phyloP scores from a whole-genome alignment of 2,797 vertebrate species.

The Selene dorsalis region DNA sequence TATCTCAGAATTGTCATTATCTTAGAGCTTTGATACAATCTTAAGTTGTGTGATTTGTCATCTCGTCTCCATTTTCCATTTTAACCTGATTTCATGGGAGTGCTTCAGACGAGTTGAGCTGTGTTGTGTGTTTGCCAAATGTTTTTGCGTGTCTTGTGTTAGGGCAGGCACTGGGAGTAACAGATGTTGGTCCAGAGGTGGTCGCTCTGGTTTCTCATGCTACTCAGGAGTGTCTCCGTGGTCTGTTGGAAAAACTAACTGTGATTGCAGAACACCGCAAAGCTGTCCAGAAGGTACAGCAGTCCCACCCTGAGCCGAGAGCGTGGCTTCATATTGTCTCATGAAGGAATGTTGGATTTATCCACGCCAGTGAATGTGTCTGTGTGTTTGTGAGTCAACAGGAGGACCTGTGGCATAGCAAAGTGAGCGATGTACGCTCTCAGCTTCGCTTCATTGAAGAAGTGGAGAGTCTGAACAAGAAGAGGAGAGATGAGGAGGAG shows the following conservation, averaged over 20 bases:
- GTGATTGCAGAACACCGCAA: slow-evolving; percentile 89
- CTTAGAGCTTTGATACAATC: background rate
- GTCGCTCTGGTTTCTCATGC: slow-evolving; percentile 93
- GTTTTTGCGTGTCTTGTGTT: background rate
- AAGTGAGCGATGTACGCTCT: slow-evolving; percentile 88
- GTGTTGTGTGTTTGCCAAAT: background rate
- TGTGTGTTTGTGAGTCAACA: slow-evolving; percentile 57
- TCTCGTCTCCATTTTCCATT: background rate
- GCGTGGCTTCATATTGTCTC: background rate
- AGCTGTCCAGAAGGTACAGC: slow-evolving; percentile 87
- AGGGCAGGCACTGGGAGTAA: slow-evolving; percentile 83
- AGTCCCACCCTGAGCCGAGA: background rate
- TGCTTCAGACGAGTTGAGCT: too few relatives aligned
- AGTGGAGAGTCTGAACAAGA: slow-evolving; percentile 90
- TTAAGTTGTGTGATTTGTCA: too few relatives aligned
- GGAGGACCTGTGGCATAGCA: slow-evolving; percentile 84
- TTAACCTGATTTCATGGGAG: background rate
- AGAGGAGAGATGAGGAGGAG: slow-evolving; percentile 90
- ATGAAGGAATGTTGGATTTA: background rate
- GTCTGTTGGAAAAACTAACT: slow-evolving; percentile 91
- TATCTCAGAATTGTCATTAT: too few relatives aligned
- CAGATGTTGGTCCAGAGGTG: slow-evolving; percentile 91
- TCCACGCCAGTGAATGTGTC: too few relatives aligned
- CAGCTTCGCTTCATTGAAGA: slow-evolving; percentile 94
- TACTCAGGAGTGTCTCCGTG: slow-evolving; percentile 90